A percentile compares a stretch with the other conserved stretches of the same genome.
These are phyloP conservation scores for Cygnus atratus DNA, from an alignment of 2,113 vertebrate species.

Conservation along the genomic window DNA sequence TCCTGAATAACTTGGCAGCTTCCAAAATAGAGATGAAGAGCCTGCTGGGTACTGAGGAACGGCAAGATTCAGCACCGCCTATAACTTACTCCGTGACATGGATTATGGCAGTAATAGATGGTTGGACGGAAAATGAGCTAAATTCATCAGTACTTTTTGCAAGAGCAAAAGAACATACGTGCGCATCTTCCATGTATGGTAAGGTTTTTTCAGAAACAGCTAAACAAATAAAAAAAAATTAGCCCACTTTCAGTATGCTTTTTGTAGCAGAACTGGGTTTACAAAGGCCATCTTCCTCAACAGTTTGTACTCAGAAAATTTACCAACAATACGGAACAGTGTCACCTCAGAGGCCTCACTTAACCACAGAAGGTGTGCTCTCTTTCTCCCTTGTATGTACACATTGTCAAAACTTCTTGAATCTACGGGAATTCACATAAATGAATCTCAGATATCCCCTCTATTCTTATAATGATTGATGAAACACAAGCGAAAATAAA, in stretches of 20 bases:
- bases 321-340: background rate
- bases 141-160: background rate
- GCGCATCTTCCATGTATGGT: background rate
- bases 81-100: background rate
- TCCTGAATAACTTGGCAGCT: slow-evolving; percentile 13
- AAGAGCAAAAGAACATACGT: background rate
- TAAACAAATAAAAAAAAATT: background rate
- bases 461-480: slow-evolving; percentile 73
- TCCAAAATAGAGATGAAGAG: slow-evolving; percentile 15
- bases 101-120: background rate
- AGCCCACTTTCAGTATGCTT: background rate
- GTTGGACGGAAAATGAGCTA: background rate
- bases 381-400: background rate
- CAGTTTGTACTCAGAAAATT: background rate
- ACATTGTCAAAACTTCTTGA: slow-evolving; percentile 37
- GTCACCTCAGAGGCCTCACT: background rate
- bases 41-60: background rate
- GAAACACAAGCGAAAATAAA: slow-evolving; percentile 79
- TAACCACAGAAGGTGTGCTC: background rate
- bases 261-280: background rate
- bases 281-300: background rate
- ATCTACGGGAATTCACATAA: slow-evolving; percentile 60
- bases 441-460: slow-evolving; percentile 61
- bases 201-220: background rate
- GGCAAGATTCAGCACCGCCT: background rate